Conservation (phyloP, 2,113 vertebrate species). For the Megaceryle maxima region DNA sequence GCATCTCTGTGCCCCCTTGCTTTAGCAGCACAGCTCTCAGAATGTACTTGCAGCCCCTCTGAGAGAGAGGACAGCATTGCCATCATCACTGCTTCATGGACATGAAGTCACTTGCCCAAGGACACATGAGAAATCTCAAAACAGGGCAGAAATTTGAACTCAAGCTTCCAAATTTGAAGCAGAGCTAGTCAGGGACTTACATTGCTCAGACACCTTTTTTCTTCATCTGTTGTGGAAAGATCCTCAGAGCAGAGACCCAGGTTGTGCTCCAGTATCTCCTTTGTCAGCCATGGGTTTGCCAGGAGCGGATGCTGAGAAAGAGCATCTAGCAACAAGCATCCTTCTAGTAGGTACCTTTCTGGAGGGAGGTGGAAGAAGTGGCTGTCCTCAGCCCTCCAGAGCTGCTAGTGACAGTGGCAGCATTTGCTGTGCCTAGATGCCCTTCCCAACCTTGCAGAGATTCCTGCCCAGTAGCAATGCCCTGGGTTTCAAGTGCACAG, state of each 20-base stretch:
- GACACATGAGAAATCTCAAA: neutral
- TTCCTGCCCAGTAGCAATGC: neutral
- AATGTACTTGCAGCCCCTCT: neutral
- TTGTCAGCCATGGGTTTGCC: neutral
- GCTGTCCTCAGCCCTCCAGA: neutral
- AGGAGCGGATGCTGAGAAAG: neutral
- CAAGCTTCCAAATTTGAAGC: neutral
- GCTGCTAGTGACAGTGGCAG: neutral
- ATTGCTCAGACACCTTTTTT: neutral
- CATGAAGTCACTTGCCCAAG: neutral
- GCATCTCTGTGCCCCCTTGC: neutral
- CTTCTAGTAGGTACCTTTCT: neutral
- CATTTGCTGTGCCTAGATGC: fast-evolving
- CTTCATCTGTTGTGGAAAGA: neutral
- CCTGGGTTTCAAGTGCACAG: neutral
- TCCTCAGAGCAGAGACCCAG: neutral
- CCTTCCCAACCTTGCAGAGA: neutral
- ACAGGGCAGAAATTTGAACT: neutral
- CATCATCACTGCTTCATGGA: neutral
- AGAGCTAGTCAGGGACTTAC: neutral
- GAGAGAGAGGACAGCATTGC: neutral
- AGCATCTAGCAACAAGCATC: neutral
- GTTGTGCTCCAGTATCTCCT: neutral
- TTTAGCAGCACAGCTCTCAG: neutral
- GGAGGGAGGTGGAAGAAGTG: neutral